Base-by-base conservation (phyloP, 2,113 vertebrate species). In the Ptychochromis oligacanthus region DNA sequence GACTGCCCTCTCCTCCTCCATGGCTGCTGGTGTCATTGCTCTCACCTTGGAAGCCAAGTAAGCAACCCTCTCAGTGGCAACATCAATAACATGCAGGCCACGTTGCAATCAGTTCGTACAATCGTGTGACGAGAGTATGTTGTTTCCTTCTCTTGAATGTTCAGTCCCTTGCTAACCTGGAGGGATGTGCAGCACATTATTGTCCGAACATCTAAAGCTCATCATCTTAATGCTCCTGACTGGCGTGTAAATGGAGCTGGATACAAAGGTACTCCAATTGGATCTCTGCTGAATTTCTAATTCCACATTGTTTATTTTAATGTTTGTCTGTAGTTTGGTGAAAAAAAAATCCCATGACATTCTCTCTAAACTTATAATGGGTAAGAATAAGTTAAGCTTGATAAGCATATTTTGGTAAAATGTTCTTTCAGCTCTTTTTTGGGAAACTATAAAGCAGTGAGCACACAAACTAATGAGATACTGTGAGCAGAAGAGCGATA, bases 101-200 rank as follows among this genome's bases (percentile, higher is more conserved):
- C 2, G 7, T 79, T 64, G 20, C 72, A 62, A 83, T 79, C 77
- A 34, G 46, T 64, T n/a, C 15, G 15, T 79, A 31, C 56, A 67
- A 81, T 34, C 26, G 1, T 6, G 10, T 15, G 54, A 55, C 52
- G 58, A 70, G 40, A 28, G 10, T 4, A n/a, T 86, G 74, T 80
- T 70, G 59, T 57, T 82, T 65, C 61, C 43, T 36, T 82, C 58
- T 75, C 13, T 79, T 28, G 85, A 72, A 79, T 80, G 36, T 77
- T 82, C 94, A 99, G 98, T 93, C 97, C 97, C n/a, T 93, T 94
- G 93, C 95, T 99, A 89, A 99, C 97, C 87, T 99, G 98, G 98
- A 97, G 98, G 94, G 98, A 99, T 55, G 96, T 99, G 85, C 98
- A 99, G 92, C 98, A 99, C 94, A 97, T 99, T 89, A 98, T 99